A percentile compares a stretch with the other conserved stretches of the same genome.
Conservation (phyloP, 2,888 invertebrate genomes). For the Hypsopygia costalis region DNA sequence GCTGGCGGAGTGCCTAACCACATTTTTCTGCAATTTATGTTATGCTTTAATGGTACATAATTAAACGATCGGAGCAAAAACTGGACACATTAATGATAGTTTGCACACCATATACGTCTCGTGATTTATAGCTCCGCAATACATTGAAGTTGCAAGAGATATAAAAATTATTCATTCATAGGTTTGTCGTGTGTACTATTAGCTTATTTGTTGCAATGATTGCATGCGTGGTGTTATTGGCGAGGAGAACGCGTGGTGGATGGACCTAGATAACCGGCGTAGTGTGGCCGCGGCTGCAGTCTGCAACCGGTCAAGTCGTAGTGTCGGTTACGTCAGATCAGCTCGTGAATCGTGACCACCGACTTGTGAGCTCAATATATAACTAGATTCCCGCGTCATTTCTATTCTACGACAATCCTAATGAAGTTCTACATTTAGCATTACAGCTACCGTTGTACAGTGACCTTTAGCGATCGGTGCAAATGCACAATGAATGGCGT, state of each 20-base stretch:
- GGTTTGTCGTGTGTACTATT: conserved; percentile 4
- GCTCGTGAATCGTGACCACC: conserved; percentile 17
- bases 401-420: conserved; percentile 9
- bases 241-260: conserved; percentile 20
- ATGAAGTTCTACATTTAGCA: conserved; percentile 8
- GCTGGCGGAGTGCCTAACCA: neutral
- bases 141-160: neutral
- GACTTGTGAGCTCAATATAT: conserved; percentile 15
- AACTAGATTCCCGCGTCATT: conserved; percentile 10
- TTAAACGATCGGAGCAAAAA: conserved; percentile 8
- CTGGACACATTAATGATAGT: conserved; percentile 9
- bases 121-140: conserved; percentile 7
- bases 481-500: conserved; percentile 3
- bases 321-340: conserved; percentile 53
- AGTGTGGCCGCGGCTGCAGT: conserved; percentile 41
- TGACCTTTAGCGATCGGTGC: conserved; percentile 5
- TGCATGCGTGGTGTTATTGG: conserved; percentile 9
- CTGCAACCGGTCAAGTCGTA: conserved; percentile 18
- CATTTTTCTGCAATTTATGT: conserved; percentile 9
- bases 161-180: conserved; percentile 8
- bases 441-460: conserved; percentile 7
- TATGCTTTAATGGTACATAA: conserved; percentile 9
- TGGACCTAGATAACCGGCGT: conserved; percentile 61
- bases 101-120: conserved; percentile 7
- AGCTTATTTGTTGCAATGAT: conserved; percentile 16